Percentiles rank a stretch among this genome's conserved stretches.
phyloP scores from a whole-genome alignment of 1,140 invertebrate species.

The Trachelipus rathkii region DNA sequence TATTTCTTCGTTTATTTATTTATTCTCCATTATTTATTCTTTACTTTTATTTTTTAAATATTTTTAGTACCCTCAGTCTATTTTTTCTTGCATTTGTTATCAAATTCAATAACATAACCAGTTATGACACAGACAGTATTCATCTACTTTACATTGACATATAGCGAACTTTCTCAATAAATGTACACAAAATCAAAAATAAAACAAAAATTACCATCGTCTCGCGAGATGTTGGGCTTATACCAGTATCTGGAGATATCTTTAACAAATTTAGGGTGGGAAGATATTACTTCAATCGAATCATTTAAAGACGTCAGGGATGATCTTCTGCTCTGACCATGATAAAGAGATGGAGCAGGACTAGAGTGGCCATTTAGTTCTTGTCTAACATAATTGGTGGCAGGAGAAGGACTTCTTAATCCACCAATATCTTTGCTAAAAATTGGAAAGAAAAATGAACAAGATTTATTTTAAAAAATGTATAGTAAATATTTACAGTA shows the following conservation, averaged over 20 bases:
- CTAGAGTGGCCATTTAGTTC: slow-evolving; percentile 56
- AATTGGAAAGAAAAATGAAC: background rate
- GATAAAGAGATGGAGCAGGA: slow-evolving; percentile 48
- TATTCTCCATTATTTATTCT: no score
- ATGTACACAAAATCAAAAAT: no score
- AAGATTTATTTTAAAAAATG: no score
- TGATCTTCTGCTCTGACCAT: slow-evolving; percentile 51
- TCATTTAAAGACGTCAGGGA: slow-evolving; percentile 45
- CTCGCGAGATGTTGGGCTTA: slow-evolving; percentile 88
- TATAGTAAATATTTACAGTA: no score
- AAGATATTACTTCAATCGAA: slow-evolving; percentile 67
- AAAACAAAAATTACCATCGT: slow-evolving; percentile 69
- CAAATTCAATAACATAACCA: no score
- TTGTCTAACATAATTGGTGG: slow-evolving; percentile 52
- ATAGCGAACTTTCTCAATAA: no score
- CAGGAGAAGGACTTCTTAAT: slow-evolving; percentile 47
- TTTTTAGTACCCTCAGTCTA: no score
- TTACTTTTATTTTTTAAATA: no score
- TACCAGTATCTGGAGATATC: slow-evolving; percentile 97
- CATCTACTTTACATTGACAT: no score
- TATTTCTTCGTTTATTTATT: no score
- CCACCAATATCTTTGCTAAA: slow-evolving; percentile 42
- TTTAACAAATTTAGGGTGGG: slow-evolving; percentile 86
- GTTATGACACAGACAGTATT: no score
- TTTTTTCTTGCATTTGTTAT: no score